Percentiles rank a stretch among this genome's conserved stretches.
Conservation (phyloP, 2,888 invertebrate genomes). For the Phlogophora meticulosa region DNA sequence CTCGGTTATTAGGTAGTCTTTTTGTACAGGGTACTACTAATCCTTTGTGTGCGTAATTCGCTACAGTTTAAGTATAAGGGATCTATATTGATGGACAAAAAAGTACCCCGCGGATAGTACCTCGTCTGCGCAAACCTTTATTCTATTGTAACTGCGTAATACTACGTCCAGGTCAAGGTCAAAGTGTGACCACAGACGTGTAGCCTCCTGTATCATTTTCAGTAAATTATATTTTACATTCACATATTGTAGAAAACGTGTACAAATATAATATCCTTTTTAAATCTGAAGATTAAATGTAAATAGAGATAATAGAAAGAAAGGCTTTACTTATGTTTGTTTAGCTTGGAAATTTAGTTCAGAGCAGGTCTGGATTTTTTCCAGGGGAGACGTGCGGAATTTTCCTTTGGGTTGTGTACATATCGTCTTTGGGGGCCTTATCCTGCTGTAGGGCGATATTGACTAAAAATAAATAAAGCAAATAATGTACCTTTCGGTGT, state of each 20-base stretch:
- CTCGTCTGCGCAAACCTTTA: no score
- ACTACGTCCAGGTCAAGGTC: no score
- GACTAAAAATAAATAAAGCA: background rate
- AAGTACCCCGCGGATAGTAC: no score
- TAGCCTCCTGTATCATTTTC: background rate
- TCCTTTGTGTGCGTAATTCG: no score
- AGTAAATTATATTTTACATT: conserved; percentile 6
- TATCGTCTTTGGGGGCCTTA: background rate
- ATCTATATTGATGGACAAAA: no score
- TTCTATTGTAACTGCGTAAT: no score
- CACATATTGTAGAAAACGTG: conserved; percentile 11
- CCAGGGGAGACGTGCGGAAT: no score
- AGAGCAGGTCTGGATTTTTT: background rate
- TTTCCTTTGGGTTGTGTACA: background rate
- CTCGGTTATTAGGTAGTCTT: no score
- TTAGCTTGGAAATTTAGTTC: conserved; percentile 10
- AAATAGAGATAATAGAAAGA: conserved; percentile 29
- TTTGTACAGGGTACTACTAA: no score
- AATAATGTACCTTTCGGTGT: background rate
- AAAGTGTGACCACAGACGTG: no score
- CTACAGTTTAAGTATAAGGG: no score
- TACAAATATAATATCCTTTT: conserved; percentile 21
- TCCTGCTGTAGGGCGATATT: no score
- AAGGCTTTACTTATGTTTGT: conserved; percentile 11
- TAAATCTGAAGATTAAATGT: conserved; percentile 27